Conservation (phyloP, 2,888 invertebrate species). For the Stenodema calcarata region DNA sequence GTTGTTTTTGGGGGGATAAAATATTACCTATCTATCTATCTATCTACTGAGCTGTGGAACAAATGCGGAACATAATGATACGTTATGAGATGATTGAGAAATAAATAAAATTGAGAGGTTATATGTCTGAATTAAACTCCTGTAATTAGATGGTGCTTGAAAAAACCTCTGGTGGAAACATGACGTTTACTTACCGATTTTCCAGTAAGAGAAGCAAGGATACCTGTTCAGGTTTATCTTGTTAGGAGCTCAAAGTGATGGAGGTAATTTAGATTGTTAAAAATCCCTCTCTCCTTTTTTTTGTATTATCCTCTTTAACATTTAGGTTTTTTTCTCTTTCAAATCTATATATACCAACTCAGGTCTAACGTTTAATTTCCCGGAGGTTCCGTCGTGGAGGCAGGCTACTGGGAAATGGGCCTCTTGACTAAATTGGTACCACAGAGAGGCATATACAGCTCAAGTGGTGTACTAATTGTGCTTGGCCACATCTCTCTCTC, state of each 20-base stretch:
- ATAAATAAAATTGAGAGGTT: too few species aligned
- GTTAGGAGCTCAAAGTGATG: conserved; percentile 9
- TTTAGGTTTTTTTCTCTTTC: background rate
- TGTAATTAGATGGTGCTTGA: background rate
- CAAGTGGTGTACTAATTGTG: background rate
- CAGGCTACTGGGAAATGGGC: background rate
- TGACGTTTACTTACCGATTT: background rate
- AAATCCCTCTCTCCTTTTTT: background rate
- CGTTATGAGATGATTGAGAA: too few species aligned
- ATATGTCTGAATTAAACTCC: too few species aligned
- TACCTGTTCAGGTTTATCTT: background rate
- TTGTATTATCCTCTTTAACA: background rate
- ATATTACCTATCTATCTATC: too few species aligned
- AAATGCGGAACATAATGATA: too few species aligned
- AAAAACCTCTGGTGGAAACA: background rate
- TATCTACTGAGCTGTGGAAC: too few species aligned
- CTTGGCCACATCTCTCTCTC: background rate
- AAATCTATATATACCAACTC: background rate
- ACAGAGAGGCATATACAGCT: background rate
- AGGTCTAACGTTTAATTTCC: background rate
- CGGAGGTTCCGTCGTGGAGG: background rate
- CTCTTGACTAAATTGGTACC: conserved; percentile 10
- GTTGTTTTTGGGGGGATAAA: too few species aligned
- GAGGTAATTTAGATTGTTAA: background rate
- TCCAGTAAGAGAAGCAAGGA: background rate